Conservation (phyloP, 2,113 vertebrate species). For the Eclectus roratus region DNA sequence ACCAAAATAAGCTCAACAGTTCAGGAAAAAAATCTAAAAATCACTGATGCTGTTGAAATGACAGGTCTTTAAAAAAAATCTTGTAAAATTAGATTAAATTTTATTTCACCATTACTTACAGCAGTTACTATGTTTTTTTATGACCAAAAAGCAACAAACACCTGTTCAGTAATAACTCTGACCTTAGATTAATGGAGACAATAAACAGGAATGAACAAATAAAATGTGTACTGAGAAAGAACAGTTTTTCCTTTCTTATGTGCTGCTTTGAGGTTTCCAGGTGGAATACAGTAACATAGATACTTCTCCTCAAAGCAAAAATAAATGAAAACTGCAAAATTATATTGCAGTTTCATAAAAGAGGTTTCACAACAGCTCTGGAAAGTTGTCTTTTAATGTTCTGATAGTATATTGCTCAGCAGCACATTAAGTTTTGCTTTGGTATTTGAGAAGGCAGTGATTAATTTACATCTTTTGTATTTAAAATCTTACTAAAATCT, state of each 20-base stretch:
- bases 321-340: constrained; percentile 20
- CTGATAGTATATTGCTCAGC: background rate
- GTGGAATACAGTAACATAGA: background rate
- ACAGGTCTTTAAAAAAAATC: background rate
- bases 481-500: background rate
- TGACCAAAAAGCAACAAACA: background rate
- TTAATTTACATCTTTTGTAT: background rate
- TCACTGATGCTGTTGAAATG: background rate
- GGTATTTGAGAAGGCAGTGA: background rate
- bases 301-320: constrained; percentile 1
- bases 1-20: background rate
- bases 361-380: background rate
- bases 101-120: background rate
- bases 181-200: background rate
- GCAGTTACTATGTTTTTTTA: background rate
- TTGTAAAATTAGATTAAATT: background rate
- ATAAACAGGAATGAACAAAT: background rate
- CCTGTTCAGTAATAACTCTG: background rate
- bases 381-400: background rate
- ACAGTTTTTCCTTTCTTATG: background rate
- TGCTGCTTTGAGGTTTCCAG: background rate
- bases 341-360: background rate
- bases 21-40: background rate
- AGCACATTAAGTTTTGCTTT: background rate
- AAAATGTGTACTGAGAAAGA: background rate